These are phyloP conservation scores for Crenuchus spilurus DNA, from an alignment of 2,797 vertebrate genomes.

Conservation along the genomic window DNA sequence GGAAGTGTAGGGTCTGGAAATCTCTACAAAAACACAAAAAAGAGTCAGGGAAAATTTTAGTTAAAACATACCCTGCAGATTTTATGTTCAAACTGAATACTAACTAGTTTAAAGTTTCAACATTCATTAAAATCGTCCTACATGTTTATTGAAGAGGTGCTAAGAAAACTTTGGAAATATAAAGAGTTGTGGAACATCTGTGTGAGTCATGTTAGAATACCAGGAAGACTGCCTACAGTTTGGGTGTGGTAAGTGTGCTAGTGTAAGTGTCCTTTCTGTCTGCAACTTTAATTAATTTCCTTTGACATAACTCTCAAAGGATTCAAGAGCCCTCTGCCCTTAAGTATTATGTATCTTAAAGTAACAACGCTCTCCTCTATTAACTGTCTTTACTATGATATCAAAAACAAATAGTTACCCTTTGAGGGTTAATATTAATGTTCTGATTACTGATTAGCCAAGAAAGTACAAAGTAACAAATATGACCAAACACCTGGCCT, in stretches of 20 bases:
- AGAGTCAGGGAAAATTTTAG: neutral
- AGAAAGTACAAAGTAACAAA: neutral
- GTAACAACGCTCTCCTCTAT: neutral
- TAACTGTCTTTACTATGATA: neutral
- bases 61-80: neutral
- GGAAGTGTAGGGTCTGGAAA: slow-evolving; percentile 62
- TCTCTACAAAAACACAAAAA: slow-evolving; percentile 61
- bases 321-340: neutral
- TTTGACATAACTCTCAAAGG: neutral
- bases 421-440: neutral
- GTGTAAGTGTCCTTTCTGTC: neutral
- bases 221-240: slow-evolving; percentile 20
- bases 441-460: slow-evolving; percentile 14
- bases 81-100: neutral
- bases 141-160: neutral
- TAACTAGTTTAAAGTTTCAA: no score
- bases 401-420: neutral
- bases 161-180: neutral
- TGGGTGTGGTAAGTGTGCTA: slow-evolving; percentile 30
- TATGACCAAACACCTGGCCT: neutral
- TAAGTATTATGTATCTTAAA: neutral
- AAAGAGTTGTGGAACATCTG: neutral
- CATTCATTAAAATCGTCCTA: neutral
- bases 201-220: slow-evolving; percentile 10
- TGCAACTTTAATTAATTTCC: neutral